These are phyloP conservation scores for Brevimyrus niger DNA, from an alignment of 2,113 vertebrate species.

Conservation along the genomic window DNA sequence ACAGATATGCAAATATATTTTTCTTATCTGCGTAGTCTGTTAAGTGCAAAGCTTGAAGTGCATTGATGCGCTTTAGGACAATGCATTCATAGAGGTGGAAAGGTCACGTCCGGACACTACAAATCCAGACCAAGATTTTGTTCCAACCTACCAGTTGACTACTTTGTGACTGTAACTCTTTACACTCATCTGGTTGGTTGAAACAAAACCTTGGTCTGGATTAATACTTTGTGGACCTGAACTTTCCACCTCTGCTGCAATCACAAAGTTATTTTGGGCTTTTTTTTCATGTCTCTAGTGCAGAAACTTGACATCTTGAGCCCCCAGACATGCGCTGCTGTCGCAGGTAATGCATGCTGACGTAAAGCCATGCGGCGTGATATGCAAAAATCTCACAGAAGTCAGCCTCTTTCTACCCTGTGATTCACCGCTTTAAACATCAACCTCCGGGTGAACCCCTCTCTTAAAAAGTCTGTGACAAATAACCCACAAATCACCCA, in stretches of 20 bases:
- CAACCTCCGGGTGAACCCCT: slow-evolving; percentile 10
- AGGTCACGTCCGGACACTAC: background rate
- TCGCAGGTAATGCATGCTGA: background rate
- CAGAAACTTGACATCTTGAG: background rate
- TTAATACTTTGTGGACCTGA: background rate
- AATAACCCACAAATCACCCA: slow-evolving; percentile 23
- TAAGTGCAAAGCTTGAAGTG: background rate
- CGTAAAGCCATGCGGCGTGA: background rate
- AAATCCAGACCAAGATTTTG: background rate
- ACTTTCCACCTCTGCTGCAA: background rate
- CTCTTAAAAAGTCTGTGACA: slow-evolving; percentile 22
- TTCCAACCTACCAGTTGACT: background rate
- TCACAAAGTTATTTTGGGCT: background rate
- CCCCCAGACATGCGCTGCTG: background rate
- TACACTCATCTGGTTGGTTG: background rate
- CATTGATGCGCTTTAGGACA: background rate
- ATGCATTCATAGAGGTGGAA: background rate
- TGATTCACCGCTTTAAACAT: slow-evolving; percentile 18
- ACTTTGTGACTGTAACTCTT: background rate
- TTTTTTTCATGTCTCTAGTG: background rate
- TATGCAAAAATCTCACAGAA: background rate
- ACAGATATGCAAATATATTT: background rate
- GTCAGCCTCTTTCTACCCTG: background rate
- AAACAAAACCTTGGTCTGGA: background rate
- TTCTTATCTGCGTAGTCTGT: background rate